Conservation (phyloP, 1,140 invertebrate species). For the Uloborus diversus region DNA sequence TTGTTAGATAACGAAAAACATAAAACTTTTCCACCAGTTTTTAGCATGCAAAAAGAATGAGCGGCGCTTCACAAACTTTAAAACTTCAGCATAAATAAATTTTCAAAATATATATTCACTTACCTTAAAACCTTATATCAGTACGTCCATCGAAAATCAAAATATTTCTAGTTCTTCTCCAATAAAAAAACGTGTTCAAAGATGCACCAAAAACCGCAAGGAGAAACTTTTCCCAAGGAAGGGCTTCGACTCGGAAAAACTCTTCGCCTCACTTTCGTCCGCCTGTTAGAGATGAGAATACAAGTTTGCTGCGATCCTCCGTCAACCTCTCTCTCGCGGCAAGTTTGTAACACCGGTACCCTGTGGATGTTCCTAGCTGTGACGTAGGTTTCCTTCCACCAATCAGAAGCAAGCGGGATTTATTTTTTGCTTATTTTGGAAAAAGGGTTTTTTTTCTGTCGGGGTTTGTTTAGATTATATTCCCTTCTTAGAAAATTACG, state of each 20-base stretch:
- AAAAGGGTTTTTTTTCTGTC: constrained; percentile 9
- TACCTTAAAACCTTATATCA: constrained; percentile 26
- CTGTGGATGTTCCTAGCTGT: constrained; percentile 44
- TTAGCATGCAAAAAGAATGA: no score
- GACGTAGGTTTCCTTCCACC: constrained; percentile 29
- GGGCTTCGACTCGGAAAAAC: constrained; percentile 9
- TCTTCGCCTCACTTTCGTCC: constrained; percentile 7
- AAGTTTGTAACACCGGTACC: constrained; percentile 52
- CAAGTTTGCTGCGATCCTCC: constrained; percentile 30
- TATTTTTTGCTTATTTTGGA: constrained; percentile 32
- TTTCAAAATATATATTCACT: not conserved
- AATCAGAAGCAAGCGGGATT: constrained; percentile 33
- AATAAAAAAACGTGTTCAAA: not conserved
- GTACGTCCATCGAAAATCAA: constrained; percentile 10
- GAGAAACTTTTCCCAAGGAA: constrained; percentile 21
- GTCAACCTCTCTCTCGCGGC: constrained; percentile 21
- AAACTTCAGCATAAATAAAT: not conserved
- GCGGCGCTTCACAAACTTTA: not conserved
- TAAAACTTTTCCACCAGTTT: no score
- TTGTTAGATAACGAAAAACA: no score
- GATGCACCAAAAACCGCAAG: not conserved
- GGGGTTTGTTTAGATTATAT: constrained; percentile 40
- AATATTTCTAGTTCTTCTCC: not conserved
- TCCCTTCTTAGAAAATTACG: constrained; percentile 13
- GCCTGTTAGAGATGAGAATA: not conserved